Evolutionary conservation across 92 coral and sea anemone genomes (phyloP).

Genomic region (Blastomussa wellsi): DNA sequence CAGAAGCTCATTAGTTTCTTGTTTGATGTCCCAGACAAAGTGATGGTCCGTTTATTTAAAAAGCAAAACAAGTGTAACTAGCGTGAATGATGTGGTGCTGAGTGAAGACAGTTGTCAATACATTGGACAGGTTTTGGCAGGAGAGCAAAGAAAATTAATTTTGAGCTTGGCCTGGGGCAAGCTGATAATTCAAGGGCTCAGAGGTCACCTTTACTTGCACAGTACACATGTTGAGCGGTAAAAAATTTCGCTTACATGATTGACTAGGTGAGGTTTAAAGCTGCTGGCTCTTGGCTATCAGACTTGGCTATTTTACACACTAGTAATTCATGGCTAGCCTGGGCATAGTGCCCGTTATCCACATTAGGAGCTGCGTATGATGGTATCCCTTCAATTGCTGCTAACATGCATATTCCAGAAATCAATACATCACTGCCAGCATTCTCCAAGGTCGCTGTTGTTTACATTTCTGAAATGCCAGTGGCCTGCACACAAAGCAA

Average conservation of each 20-base stretch:
- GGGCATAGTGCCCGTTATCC: neutral
- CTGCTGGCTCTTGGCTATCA: neutral
- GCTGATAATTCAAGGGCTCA: neutral
- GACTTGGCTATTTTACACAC: neutral
- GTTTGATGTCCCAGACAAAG: neutral
- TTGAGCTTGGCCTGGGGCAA: constrained; percentile 2
- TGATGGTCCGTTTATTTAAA: neutral
- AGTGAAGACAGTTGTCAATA: neutral
- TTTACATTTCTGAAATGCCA: constrained; percentile 35
- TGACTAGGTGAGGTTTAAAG: neutral
- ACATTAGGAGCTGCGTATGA: neutral
- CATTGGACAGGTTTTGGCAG: neutral
- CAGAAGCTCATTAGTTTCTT: neutral
- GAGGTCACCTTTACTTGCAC: neutral
- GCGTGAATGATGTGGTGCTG: neutral
- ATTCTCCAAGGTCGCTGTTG: neutral
- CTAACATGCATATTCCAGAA: neutral
- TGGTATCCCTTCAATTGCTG: neutral
- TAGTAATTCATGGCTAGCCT: neutral
- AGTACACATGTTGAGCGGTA: neutral
- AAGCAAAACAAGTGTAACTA: neutral
- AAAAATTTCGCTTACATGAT: neutral
- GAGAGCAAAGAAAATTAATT: neutral
- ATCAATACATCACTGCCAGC: neutral
- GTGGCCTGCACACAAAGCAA: neutral